A percentile compares a stretch with the other conserved stretches of the same genome.
Conservation (phyloP, 1,140 invertebrate genomes). For the Chelonus insularis region DNA sequence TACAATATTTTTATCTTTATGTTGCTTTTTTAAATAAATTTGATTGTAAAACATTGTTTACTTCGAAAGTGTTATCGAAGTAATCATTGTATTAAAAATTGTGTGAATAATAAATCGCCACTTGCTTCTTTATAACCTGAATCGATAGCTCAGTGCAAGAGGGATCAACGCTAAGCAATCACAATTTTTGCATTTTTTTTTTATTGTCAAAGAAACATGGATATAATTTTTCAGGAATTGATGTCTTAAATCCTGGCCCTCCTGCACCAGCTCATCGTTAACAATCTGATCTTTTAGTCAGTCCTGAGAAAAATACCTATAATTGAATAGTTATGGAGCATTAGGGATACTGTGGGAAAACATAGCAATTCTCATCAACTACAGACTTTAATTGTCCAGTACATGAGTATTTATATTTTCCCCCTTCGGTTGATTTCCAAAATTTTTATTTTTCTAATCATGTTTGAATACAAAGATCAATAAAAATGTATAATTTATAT, state of each 20-base stretch:
- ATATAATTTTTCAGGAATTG: constrained; percentile 28
- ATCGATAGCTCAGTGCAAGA: constrained; percentile 27
- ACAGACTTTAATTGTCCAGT: neutral
- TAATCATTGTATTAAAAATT: neutral
- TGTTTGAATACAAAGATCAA: too few species aligned
- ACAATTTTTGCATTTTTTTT: constrained; percentile 3
- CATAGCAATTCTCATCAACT: too few species aligned
- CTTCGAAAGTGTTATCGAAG: neutral
- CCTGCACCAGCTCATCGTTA: constrained; percentile 23
- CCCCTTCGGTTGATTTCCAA: neutral
- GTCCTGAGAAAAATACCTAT: constrained; percentile 7
- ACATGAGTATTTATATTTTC: neutral
- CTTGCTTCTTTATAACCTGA: neutral
- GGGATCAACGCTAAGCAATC: constrained; percentile 16
- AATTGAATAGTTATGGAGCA: constrained; percentile 17
- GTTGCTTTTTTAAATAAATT: constrained; percentile 4
- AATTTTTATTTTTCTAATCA: neutral
- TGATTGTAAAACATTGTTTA: neutral
- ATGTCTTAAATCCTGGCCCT: constrained; percentile 16
- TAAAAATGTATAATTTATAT: neutral
- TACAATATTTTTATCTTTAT: neutral
- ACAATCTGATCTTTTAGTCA: constrained; percentile 3
- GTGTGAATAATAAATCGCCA: too few species aligned
- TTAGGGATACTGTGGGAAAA: constrained; percentile 21
- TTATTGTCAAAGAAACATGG: constrained; percentile 11